These are phyloP conservation scores for Toxostoma redivivum DNA, from an alignment of 2,113 vertebrate species.

Conservation along the genomic window DNA sequence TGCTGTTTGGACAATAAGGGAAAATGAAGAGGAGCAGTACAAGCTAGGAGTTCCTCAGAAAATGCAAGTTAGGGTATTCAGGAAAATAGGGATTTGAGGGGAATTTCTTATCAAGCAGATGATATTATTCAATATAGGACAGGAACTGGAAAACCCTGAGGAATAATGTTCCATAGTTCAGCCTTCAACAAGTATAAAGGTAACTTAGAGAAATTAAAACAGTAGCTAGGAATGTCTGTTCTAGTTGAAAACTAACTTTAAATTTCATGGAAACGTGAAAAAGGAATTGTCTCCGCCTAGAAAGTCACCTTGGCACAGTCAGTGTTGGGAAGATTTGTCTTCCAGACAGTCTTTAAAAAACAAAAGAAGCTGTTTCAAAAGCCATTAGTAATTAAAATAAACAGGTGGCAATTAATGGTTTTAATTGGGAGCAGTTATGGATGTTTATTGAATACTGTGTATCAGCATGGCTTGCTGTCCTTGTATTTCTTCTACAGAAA, in stretches of 20 bases:
- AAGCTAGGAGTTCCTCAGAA: background rate
- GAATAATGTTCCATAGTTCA: background rate
- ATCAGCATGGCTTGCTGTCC: background rate
- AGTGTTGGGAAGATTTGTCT: background rate
- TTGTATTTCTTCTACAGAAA: background rate
- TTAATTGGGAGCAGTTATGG: background rate
- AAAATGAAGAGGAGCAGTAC: background rate
- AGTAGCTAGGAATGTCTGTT: background rate
- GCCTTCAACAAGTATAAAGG: background rate
- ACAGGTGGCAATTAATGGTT: background rate
- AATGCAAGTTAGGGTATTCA: background rate
- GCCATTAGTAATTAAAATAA: background rate
- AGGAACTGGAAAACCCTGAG: background rate
- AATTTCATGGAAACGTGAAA: background rate
- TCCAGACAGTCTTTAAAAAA: background rate
- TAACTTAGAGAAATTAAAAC: background rate
- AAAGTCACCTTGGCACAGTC: background rate
- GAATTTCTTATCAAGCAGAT: background rate
- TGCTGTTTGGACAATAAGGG: background rate
- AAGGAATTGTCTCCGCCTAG: background rate
- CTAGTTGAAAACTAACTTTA: background rate
- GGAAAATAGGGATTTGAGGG: background rate
- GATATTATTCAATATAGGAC: background rate
- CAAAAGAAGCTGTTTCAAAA: background rate
- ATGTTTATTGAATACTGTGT: background rate